Conservation (phyloP, 2,113 vertebrate genomes). For the Thunnus thynnus region DNA sequence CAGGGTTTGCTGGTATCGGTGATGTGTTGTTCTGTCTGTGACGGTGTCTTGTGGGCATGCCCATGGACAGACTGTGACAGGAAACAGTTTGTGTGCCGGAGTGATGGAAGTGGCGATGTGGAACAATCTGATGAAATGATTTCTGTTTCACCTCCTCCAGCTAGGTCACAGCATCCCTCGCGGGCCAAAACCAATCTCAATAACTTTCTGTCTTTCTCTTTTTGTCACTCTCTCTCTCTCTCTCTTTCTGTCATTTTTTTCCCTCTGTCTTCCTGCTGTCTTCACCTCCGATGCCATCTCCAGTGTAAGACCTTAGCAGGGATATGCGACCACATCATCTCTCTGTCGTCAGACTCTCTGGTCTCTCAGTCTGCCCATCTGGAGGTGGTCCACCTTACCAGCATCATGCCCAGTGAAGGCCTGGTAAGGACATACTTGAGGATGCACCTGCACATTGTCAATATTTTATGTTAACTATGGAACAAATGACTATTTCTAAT, state of each 20-base stretch:
- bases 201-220: slow-evolving; percentile 65
- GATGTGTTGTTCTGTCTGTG: slow-evolving; percentile 63
- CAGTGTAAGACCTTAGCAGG: slow-evolving; percentile 95
- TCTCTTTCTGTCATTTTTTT: slow-evolving; percentile 20
- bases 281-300: slow-evolving; percentile 57
- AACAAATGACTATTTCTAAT: not conserved
- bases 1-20: slow-evolving; percentile 35
- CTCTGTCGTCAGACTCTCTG: slow-evolving; percentile 92
- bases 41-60: slow-evolving; percentile 63
- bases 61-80: slow-evolving; percentile 68
- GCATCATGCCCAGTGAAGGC: slow-evolving; percentile 92
- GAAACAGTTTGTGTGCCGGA: slow-evolving; percentile 72
- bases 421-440: slow-evolving; percentile 85
- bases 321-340: slow-evolving; percentile 96
- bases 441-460: not conserved
- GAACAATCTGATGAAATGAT: slow-evolving; percentile 79
- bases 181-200: slow-evolving; percentile 69
- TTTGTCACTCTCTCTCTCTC: slow-evolving; percentile 43
- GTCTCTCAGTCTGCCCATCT: slow-evolving; percentile 91
- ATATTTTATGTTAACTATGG: not conserved
- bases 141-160: slow-evolving; percentile 77
- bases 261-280: slow-evolving; percentile 6
- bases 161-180: slow-evolving; percentile 71
- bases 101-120: slow-evolving; percentile 72
- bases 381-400: slow-evolving; percentile 90